phyloP scores from a whole-genome alignment of 1,140 invertebrate species.

The Littorina saxatilis region DNA sequence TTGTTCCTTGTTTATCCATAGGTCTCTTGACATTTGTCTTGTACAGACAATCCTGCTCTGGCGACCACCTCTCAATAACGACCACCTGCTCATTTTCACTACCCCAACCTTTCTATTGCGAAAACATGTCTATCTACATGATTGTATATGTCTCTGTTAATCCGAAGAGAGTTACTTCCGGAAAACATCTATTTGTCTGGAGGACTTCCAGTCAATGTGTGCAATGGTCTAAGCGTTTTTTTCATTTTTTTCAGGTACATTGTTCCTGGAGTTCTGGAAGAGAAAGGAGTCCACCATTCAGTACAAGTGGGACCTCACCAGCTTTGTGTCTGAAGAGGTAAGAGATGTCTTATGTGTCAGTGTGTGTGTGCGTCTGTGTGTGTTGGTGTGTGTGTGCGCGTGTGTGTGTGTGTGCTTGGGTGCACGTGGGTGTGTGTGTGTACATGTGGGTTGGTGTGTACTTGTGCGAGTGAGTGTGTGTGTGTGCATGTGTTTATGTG shows the following conservation, averaged over 20 bases:
- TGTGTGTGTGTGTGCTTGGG: not conserved
- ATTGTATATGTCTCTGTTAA: too few relatives aligned
- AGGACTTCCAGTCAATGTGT: too few relatives aligned
- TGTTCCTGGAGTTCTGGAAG: slow-evolving; percentile 96
- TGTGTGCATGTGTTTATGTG: slow-evolving; percentile 7
- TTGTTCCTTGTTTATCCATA: too few relatives aligned
- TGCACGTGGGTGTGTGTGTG: not conserved
- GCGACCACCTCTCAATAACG: too few relatives aligned
- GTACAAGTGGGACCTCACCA: slow-evolving; percentile 85
- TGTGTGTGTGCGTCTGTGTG: slow-evolving; percentile 8
- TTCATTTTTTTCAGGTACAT: slow-evolving; percentile 80
- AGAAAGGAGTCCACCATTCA: slow-evolving; percentile 77
- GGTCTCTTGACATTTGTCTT: too few relatives aligned
- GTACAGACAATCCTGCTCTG: too few relatives aligned
- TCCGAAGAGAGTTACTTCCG: too few relatives aligned
- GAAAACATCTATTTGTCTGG: too few relatives aligned
- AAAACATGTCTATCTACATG: too few relatives aligned
- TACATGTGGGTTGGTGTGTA: not conserved
- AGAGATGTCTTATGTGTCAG: not conserved
- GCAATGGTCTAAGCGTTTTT: too few relatives aligned
- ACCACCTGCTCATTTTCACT: too few relatives aligned
- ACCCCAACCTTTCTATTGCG: too few relatives aligned
- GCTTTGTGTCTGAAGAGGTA: slow-evolving; percentile 73
- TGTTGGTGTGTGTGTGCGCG: not conserved
- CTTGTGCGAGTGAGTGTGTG: not conserved